phyloP scores from a whole-genome alignment of 2,797 vertebrate genomes.

The Sphenodon punctatus region DNA sequence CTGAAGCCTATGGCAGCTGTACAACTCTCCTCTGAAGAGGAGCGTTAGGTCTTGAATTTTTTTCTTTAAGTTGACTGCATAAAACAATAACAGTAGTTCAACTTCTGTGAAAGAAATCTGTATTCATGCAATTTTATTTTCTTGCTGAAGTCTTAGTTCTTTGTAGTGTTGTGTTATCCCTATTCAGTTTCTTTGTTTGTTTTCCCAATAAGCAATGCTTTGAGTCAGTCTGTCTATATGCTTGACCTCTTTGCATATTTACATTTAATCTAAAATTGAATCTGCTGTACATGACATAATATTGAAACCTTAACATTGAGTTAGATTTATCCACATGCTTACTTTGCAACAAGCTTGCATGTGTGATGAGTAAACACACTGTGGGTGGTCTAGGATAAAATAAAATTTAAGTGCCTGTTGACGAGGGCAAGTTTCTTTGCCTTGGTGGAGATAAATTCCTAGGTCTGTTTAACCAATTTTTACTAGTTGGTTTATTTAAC shows the following conservation, averaged over 20 bases:
- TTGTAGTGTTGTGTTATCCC: not conserved
- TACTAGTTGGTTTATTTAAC: constrained; percentile 21
- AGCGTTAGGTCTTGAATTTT: not conserved
- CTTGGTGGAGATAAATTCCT: constrained; percentile 33
- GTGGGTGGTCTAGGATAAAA: constrained; percentile 59
- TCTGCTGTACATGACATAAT: constrained; percentile 2
- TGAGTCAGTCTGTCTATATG: not conserved
- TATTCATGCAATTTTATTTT: not conserved
- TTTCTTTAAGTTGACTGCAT: not conserved
- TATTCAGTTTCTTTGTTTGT: constrained; percentile 15
- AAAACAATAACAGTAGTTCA: not conserved
- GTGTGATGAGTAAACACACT: constrained; percentile 52
- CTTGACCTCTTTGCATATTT: constrained; percentile 14
- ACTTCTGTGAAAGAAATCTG: not conserved
- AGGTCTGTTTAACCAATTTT: not conserved
- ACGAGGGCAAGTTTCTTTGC: constrained; percentile 31
- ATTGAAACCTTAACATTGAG: constrained; percentile 47
- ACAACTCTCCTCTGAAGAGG: not conserved
- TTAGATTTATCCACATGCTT: constrained; percentile 37
- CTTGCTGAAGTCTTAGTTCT: not conserved
- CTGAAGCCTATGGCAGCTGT: no score
- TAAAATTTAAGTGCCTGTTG: constrained; percentile 52
- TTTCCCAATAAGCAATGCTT: constrained; percentile 3
- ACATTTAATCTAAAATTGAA: constrained; percentile 29
- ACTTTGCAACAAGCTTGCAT: constrained; percentile 39